A percentile compares a stretch with the other conserved stretches of the same genome.
Conservation (phyloP, 2,113 vertebrate genomes). For the Malaclemys terrapin region DNA sequence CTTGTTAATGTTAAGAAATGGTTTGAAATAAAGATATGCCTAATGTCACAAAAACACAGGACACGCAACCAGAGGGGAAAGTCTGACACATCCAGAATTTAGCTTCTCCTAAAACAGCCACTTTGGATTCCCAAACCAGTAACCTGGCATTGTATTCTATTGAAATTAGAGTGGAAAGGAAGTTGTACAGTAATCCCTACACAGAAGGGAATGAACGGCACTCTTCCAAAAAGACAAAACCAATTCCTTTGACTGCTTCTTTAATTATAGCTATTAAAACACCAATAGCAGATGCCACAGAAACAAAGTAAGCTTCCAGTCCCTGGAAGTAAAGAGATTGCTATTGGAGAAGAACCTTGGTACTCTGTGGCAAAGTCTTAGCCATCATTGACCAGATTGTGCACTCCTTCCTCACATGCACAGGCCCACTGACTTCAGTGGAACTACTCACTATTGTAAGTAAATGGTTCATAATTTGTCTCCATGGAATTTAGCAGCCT, state of each 20-base stretch:
- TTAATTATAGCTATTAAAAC: neutral
- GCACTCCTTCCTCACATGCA: no score
- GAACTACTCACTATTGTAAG: no score
- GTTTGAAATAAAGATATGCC: neutral
- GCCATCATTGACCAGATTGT: no score
- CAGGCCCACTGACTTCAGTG: no score
- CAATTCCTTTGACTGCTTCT: neutral
- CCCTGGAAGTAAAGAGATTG: no score
- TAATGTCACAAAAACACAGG: neutral
- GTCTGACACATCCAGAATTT: neutral
- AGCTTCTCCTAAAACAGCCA: neutral
- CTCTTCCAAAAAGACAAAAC: neutral
- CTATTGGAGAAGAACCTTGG: no score
- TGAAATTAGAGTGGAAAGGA: neutral
- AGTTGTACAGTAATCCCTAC: neutral
- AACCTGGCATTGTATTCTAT: neutral
- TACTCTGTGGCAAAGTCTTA: no score
- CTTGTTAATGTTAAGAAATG: neutral
- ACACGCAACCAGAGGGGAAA: neutral
- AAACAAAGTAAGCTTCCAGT: no score
- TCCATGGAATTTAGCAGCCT: no score
- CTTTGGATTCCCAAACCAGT: neutral
- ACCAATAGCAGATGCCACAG: no score
- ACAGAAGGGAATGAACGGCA: neutral
- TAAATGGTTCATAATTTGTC: no score